Percentiles rank a stretch among this genome's conserved stretches.
phyloP scores from a whole-genome alignment of 2,113 vertebrate species.

The Illadopsis cleaveri region DNA sequence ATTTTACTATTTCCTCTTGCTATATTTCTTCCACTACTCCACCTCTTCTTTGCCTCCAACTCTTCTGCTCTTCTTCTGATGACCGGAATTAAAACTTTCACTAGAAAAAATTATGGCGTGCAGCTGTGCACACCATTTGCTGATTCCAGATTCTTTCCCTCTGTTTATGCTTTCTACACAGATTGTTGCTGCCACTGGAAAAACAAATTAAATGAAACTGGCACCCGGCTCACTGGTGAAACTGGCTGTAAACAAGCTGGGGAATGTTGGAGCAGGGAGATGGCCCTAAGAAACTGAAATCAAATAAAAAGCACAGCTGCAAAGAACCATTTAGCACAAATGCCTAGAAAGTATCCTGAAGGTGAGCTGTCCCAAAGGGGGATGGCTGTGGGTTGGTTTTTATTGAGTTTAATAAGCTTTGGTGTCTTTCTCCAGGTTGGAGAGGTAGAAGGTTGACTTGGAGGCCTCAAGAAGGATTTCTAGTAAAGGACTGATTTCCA shows the following conservation, averaged over 20 bases:
- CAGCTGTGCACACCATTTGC: slow-evolving; percentile 67
- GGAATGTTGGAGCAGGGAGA: slow-evolving; percentile 22
- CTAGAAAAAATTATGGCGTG: slow-evolving; percentile 55
- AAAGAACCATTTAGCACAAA: not conserved
- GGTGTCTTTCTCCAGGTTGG: not conserved
- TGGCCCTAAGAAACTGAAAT: slow-evolving; percentile 34
- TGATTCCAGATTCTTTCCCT: slow-evolving; percentile 47
- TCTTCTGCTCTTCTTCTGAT: slow-evolving; percentile 52
- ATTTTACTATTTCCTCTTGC: slow-evolving; percentile 61
- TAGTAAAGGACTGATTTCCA: not conserved
- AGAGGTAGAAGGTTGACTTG: not conserved
- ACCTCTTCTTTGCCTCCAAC: slow-evolving; percentile 50
- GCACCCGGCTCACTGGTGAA: slow-evolving; percentile 23
- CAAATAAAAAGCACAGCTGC: slow-evolving; percentile 44
- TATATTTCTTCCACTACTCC: slow-evolving; percentile 59
- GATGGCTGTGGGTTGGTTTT: not conserved
- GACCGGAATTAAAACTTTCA: slow-evolving; percentile 63
- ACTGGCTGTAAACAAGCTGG: slow-evolving; percentile 41
- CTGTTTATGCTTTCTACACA: slow-evolving; percentile 56
- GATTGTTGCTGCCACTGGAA: slow-evolving; percentile 69
- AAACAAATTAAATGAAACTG: slow-evolving; percentile 64
- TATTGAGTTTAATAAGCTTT: slow-evolving; percentile 2
- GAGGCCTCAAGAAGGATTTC: not conserved
- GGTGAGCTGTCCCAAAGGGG: not conserved
- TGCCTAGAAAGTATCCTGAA: slow-evolving; percentile 49